Conservation (phyloP, 2,797 vertebrate species). For the Tangara arthus region DNA sequence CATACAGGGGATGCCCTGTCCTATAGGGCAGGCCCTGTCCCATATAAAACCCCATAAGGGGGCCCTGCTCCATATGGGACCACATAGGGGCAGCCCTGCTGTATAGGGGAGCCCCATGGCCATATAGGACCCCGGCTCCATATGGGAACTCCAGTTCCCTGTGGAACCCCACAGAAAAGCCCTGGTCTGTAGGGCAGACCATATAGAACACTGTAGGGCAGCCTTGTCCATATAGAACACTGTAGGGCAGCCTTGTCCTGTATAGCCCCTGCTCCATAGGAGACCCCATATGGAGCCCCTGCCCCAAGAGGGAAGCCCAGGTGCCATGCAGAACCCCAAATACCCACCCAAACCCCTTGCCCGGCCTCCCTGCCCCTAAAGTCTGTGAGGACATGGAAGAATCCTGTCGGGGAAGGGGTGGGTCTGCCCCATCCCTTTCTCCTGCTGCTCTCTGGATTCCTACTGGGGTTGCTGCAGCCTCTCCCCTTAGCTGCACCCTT, state of each 20-base stretch:
- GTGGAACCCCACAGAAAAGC: no score
- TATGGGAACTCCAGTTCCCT: neutral
- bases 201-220: accelerated
- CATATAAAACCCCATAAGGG: accelerated
- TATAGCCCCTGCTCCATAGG: neutral
- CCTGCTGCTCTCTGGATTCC: neutral
- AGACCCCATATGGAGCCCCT: neutral
- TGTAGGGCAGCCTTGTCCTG: neutral
- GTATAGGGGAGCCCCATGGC: neutral
- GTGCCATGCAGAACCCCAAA: neutral
- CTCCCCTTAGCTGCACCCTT: neutral
- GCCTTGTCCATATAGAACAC: accelerated
- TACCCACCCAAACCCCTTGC: neutral
- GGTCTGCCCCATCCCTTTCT: neutral
- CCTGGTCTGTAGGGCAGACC: neutral
- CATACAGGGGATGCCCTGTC: accelerated
- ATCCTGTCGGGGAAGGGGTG: neutral
- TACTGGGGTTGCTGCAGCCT: accelerated
- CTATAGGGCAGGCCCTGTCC: neutral
- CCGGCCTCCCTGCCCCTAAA: neutral
- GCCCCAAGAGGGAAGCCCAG: neutral
- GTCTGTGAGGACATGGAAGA: accelerated
- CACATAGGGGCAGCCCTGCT: neutral
- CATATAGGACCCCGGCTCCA: accelerated
- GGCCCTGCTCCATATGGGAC: neutral